Conservation (phyloP, 2,888 invertebrate species). For the Polydrusus tereticollis region DNA sequence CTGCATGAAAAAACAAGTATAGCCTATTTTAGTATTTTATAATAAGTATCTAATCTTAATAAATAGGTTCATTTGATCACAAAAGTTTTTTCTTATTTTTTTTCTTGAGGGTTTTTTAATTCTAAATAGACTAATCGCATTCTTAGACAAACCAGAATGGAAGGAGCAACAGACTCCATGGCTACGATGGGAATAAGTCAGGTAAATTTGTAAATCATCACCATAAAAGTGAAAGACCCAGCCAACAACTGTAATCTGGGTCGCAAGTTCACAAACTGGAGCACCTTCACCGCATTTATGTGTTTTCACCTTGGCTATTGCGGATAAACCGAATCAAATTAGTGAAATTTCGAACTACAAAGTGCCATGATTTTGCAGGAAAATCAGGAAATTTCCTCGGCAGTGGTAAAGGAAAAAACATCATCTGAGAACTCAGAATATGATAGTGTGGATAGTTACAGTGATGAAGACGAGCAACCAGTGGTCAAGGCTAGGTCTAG, state of each 20-base stretch:
- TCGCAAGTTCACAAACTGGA: slow-evolving; percentile 62
- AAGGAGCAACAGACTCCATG: slow-evolving; percentile 4
- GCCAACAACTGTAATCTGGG: slow-evolving; percentile 57
- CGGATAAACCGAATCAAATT: slow-evolving; percentile 1
- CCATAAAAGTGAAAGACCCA: slow-evolving; percentile 54
- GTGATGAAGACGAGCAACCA: slow-evolving; percentile 58
- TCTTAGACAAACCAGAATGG: neutral
- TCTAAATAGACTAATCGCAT: neutral
- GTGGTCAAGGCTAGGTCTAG: slow-evolving; percentile 54
- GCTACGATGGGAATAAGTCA: slow-evolving; percentile 17
- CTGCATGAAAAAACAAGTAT: slow-evolving; percentile 6
- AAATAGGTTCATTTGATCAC: slow-evolving; percentile 8
- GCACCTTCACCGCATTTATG: slow-evolving; percentile 56
- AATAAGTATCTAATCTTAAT: neutral
- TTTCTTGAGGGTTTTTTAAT: neutral
- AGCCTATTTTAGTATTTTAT: neutral
- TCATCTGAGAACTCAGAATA: slow-evolving; percentile 63
- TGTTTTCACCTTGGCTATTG: slow-evolving; percentile 45
- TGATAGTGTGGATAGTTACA: slow-evolving; percentile 64
- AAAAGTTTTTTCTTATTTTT: slow-evolving; percentile 16
- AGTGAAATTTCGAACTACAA: slow-evolving; percentile 10
- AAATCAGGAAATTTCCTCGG: slow-evolving; percentile 51
- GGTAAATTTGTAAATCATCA: slow-evolving; percentile 22
- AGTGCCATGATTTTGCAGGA: slow-evolving; percentile 59
- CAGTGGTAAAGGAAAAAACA: slow-evolving; percentile 54